Base-by-base conservation (phyloP, 2,888 invertebrate genomes). In the Watsonalla cultraria region DNA sequence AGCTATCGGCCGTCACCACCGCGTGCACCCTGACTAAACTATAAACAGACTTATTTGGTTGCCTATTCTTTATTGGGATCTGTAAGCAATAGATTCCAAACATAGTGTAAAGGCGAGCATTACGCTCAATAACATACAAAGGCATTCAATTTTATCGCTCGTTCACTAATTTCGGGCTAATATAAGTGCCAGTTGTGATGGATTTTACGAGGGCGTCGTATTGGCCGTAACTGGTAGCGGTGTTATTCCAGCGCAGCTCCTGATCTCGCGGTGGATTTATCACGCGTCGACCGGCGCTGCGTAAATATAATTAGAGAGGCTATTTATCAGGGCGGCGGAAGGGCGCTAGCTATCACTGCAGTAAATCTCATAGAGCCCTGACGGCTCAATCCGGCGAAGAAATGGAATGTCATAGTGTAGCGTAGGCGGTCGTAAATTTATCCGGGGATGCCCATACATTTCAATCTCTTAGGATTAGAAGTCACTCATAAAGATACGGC, bases 271-370 rank as follows among this genome's bases (percentile, higher is more conserved):
- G 72, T 64, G 78, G 80, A 90, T 89, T 88, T 89, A 90, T 87
- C 75, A 82, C 77, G 75, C 76, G 82, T 78, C 84, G 82, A 71
- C 77, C 78, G 85, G 82, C 84, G 82, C 86, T 82, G 85, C 86
- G 89, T 90, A 89, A 90, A 89, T 90, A 90, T 90, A 90, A 90
- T 90, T 89, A 90, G 84, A 88, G 84, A 75, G 82, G 84, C 86
- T 82, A 89, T 90, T 87, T 88, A 87, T 90, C 88, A 88, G 86
- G 68, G 70, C 82, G 78, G 80, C 83, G 87, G 88, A 88, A 86
- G 88, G 85, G 86, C 85, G 81, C 83, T 72, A 76, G 75, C 78
- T 84, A 86, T 88, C 86, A 79, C 75, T 68, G 80, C 79, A 68
- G 83, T 90, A 85, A 88, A 89, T 89, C 88, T 88, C 70, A 60